Evolutionary conservation across 2,113 vertebrate genomes (phyloP).

Genomic region (Leptobrachium leishanense): DNA sequence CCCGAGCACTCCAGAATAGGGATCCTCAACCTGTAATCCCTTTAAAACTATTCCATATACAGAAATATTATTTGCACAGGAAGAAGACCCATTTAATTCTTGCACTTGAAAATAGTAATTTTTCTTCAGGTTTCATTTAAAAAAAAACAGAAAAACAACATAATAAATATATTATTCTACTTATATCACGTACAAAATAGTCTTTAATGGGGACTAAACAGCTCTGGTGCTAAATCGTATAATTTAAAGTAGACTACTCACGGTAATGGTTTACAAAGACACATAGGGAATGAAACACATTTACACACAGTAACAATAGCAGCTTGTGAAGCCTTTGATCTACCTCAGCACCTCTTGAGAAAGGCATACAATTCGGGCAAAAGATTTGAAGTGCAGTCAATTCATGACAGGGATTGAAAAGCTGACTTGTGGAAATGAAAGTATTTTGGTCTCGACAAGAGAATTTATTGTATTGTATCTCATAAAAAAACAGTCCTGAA

Average conservation of each 20-base stretch:
- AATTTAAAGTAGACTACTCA: neutral
- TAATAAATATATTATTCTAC: too few relatives aligned
- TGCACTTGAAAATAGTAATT: too few relatives aligned
- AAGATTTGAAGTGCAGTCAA: constrained; percentile 48
- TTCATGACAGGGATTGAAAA: constrained; percentile 45
- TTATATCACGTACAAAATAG: neutral
- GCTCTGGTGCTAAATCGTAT: too few relatives aligned
- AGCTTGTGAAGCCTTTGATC: neutral
- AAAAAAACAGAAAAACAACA: too few relatives aligned
- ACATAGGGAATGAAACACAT: neutral
- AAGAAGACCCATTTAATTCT: too few relatives aligned
- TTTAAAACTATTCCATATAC: too few relatives aligned
- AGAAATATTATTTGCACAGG: too few relatives aligned
- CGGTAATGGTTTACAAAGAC: constrained; percentile 34
- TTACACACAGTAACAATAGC: neutral
- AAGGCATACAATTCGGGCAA: constrained; percentile 46
- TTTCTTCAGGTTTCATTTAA: too few relatives aligned
- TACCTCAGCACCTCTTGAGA: constrained; percentile 32
- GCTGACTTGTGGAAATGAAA: constrained; percentile 52
- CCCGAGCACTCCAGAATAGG: too few relatives aligned
- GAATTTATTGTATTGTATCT: constrained; percentile 71
- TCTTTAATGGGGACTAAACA: too few relatives aligned
- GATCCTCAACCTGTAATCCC: too few relatives aligned
- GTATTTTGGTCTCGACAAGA: constrained; percentile 64
- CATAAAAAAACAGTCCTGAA: constrained; percentile 64